Evolutionary conservation across 2,888 invertebrate genomes (phyloP).

Genomic region (Eutolmus rufibarbis): DNA sequence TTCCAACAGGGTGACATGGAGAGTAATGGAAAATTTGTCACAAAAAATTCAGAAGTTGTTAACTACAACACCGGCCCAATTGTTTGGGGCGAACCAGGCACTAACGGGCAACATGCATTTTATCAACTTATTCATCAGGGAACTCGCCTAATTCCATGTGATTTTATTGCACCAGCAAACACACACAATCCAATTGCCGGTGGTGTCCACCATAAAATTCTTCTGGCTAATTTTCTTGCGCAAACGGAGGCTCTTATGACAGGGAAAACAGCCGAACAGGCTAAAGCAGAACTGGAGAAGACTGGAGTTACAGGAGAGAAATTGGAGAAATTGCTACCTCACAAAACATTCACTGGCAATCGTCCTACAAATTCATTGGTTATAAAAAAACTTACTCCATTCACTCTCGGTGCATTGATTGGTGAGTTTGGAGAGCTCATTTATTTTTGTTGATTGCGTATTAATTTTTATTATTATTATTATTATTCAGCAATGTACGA

Average conservation of each 20-base stretch:
- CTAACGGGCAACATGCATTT: slow-evolving; percentile 99
- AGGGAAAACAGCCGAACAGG: slow-evolving; percentile 68
- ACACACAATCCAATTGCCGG: slow-evolving; percentile 86
- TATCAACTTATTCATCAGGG: slow-evolving; percentile 97
- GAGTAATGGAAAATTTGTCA: slow-evolving; percentile 96
- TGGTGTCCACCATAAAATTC: slow-evolving; percentile 90
- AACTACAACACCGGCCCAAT: slow-evolving; percentile 62
- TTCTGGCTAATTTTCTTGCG: slow-evolving; percentile 96
- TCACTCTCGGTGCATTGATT: slow-evolving; percentile 90
- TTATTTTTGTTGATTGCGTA: background rate
- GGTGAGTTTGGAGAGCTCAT: slow-evolving; percentile 66
- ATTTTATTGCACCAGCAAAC: slow-evolving; percentile 93
- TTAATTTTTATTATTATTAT: slow-evolving; percentile 23
- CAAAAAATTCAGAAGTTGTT: slow-evolving; percentile 69
- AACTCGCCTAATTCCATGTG: slow-evolving; percentile 86
- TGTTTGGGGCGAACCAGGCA: slow-evolving; percentile 91
- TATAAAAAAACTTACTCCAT: slow-evolving; percentile 89
- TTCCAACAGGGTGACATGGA: slow-evolving; percentile 99
- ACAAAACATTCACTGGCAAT: slow-evolving; percentile 97
- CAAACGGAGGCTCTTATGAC: slow-evolving; percentile 99
- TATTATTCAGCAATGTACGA: slow-evolving; percentile 86
- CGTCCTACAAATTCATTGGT: slow-evolving; percentile 97
- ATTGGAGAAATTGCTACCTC: slow-evolving; percentile 83
- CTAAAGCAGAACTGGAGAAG: slow-evolving; percentile 79
- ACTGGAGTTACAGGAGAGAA: slow-evolving; percentile 78